A percentile compares a stretch with the other conserved stretches of the same genome.
Conservation (phyloP, 2,113 vertebrate species). For the Echinops telfairi region DNA sequence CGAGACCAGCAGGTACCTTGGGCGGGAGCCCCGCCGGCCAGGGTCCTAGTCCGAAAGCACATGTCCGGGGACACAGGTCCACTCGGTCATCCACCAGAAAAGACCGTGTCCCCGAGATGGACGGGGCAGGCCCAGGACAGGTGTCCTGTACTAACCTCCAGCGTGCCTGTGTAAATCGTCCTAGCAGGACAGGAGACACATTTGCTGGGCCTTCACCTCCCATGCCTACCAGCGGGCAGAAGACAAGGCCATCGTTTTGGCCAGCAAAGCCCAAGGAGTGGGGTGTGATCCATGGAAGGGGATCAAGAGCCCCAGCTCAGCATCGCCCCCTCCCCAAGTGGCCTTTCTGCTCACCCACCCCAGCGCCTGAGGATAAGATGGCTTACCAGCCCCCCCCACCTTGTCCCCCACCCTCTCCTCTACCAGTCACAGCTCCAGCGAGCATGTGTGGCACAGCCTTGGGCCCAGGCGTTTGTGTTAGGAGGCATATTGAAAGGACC, state of each 20-base stretch:
- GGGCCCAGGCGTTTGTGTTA: conserved; percentile 59
- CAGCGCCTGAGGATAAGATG: not conserved
- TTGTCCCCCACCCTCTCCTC: conserved; percentile 37
- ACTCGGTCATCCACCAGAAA: no score
- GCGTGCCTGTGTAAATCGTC: no score
- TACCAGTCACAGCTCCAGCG: not conserved
- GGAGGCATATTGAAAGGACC: no score
- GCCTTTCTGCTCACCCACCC: conserved; percentile 14
- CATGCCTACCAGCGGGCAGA: accelerated
- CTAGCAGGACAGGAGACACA: accelerated
- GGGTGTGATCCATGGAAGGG: not conserved
- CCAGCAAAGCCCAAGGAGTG: not conserved
- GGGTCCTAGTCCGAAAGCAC: not conserved
- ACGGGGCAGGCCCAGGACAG: no score
- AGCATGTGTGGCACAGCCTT: conserved; percentile 54
- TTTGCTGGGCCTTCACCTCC: not conserved
- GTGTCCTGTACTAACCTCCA: no score
- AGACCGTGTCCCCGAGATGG: no score
- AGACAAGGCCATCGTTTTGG: not conserved
- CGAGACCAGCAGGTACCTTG: conserved; percentile 93
- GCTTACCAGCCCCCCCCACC: conserved; percentile 61
- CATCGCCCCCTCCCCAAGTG: not conserved
- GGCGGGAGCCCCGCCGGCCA: accelerated
- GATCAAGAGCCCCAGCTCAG: not conserved
- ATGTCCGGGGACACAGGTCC: not conserved